Evolutionary conservation across 2,888 invertebrate species (phyloP).

Genomic region (Itoplectis maculator): DNA sequence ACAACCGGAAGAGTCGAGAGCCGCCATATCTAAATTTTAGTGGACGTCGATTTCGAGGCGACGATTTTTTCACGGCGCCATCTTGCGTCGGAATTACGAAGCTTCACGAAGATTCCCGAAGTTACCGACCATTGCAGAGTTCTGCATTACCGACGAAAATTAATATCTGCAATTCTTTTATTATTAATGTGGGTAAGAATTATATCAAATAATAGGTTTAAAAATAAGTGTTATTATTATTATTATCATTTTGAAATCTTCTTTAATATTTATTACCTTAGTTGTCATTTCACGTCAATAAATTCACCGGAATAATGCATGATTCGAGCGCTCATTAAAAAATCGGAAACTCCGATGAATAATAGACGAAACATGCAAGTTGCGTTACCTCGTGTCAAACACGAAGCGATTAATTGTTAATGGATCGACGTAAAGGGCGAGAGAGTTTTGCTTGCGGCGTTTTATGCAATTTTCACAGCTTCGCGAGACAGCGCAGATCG

Average conservation of each 20-base stretch:
- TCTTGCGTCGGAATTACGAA: conserved; percentile 2
- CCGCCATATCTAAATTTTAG: conserved; percentile 72
- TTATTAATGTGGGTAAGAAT: too few species aligned
- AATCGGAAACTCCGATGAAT: conserved; percentile 14
- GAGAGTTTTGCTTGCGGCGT: not conserved
- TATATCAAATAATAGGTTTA: too few species aligned
- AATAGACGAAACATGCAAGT: conserved; percentile 21
- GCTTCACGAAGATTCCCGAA: too few species aligned
- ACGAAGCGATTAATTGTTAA: conserved; percentile 31
- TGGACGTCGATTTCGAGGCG: conserved; percentile 3
- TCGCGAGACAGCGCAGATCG: not conserved
- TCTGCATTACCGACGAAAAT: not conserved
- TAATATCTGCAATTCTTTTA: too few species aligned
- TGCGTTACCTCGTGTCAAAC: conserved; percentile 10
- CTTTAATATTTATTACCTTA: too few species aligned
- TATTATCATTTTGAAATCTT: too few species aligned
- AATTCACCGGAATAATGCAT: conserved; percentile 2
- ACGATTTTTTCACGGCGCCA: conserved; percentile 31
- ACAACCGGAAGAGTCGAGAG: conserved; percentile 71
- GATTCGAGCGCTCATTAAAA: conserved; percentile 9
- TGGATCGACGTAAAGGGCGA: not conserved
- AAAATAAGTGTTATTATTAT: too few species aligned
- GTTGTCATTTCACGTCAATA: too few species aligned
- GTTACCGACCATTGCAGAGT: conserved; percentile 20
- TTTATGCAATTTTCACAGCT: not conserved